Percentiles rank a stretch among this genome's conserved stretches.
Evolutionary conservation across 2,797 vertebrate genomes (phyloP).

Genomic region (Nyctalus aviator): DNA sequence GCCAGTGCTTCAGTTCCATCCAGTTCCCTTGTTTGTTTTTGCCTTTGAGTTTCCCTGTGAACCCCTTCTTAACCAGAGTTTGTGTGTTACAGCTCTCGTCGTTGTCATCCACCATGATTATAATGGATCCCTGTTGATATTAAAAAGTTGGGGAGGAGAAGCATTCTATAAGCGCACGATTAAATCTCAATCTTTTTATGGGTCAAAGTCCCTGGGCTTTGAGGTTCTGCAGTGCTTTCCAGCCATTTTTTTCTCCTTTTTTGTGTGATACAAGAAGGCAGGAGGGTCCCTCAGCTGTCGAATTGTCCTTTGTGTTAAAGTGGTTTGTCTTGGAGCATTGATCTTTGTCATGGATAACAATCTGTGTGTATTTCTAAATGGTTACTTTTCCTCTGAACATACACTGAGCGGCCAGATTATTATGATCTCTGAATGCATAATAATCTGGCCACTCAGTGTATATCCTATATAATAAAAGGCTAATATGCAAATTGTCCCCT

Average conservation of each 20-base stretch:
- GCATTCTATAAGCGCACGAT: not conserved
- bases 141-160: not conserved
- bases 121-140: not conserved
- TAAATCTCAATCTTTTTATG: not conserved
- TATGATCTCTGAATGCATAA: no score
- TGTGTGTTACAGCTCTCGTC: not conserved
- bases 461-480: no score
- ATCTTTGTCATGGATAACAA: not conserved
- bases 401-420: no score
- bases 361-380: not conserved
- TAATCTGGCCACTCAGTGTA: no score
- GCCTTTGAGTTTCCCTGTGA: conserved; percentile 26
- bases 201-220: not conserved
- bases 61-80: not conserved
- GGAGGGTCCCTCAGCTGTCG: not conserved
- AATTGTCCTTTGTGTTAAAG: not conserved
- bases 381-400: not conserved
- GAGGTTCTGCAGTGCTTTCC: not conserved
- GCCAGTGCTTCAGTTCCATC: not conserved
- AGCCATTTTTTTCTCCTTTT: not conserved
- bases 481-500: no score
- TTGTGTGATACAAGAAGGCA: not conserved
- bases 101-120: not conserved
- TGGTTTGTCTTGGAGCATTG: not conserved
- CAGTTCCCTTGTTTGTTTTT: not conserved